Evolutionary conservation across 2,888 invertebrate genomes (phyloP), one percentile per base, ranked within the genome.

Genomic region (Cataglyphis rosenhaueri): DNA sequence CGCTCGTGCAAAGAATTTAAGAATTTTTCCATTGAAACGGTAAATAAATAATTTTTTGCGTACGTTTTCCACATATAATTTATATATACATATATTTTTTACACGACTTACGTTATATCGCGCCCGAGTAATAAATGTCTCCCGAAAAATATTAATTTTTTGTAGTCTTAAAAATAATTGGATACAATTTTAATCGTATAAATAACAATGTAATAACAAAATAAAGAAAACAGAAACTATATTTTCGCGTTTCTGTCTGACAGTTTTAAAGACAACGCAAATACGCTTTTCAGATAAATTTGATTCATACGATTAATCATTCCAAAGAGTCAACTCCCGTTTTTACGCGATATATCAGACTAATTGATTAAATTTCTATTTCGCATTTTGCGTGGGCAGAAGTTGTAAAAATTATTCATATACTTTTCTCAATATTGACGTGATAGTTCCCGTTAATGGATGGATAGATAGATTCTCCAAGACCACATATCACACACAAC

Each of bases 181-280:
- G 6, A 18, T 59, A 8, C 12, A 38, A 71, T 59, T 38, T 71
- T 71, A 71, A 38, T 71, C 15, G 35, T 59, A 18, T 25, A 71
- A 59, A 61, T 61, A 57, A 70, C 55, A 70, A 71, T 57, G 35
- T 61, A 57, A 70, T 35, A 70, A 71, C 38, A 71, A 52, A n/a
- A 2, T n/a, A n/a, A 35, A 35, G n/a, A 0, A 38, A 70, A 55
- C 55, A 35, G 29, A 55, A 70, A 59, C 35, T n/a, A 52, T 48
- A 18, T 52, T 52, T n/a, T 52, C 6, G 18, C 44, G 44, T 52
- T 52, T 52, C 12, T 0, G 12, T 44, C 8, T n/a, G 12, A 25
- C 25, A 1, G 3, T 15, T 59, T 8, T 8, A 5, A 61, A 61
- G n/a, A 61, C 29, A 61, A 61, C 18, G 6, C 15, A 61, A 61